A percentile compares a stretch with the other conserved stretches of the same genome.
phyloP scores from a whole-genome alignment of 2,797 vertebrate genomes.

The Sebastes paucispinis region DNA sequence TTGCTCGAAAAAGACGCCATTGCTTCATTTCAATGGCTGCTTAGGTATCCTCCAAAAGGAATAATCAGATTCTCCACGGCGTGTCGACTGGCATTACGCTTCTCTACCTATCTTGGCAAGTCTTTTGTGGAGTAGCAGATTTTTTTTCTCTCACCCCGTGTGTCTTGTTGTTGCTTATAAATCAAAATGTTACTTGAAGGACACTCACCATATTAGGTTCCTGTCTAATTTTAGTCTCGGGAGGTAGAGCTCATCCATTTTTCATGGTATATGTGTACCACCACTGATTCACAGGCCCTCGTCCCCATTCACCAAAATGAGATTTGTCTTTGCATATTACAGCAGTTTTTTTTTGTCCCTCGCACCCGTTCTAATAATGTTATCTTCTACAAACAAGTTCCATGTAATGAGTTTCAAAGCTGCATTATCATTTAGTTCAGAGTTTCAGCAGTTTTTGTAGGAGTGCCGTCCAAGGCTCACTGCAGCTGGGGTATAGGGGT shows the following conservation, averaged over 20 bases:
- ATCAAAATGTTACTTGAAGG: conserved; percentile 74
- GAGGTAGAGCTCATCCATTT: conserved; percentile 78
- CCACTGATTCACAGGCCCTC: conserved; percentile 40
- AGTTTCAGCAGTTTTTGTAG: conserved; percentile 5
- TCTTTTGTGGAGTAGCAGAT: conserved; percentile 14
- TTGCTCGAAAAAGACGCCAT: conserved; percentile 29
- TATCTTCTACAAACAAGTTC: conserved; percentile 39
- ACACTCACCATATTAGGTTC: conserved; percentile 71
- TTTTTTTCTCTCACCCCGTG: conserved; percentile 25
- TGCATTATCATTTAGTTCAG: background rate
- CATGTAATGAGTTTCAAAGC: conserved; percentile 2
- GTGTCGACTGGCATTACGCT: conserved; percentile 25
- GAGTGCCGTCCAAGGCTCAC: background rate
- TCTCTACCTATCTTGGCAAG: conserved; percentile 14
- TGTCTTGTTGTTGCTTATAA: conserved; percentile 60
- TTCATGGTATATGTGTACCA: conserved; percentile 71
- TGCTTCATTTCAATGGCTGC: conserved; percentile 48
- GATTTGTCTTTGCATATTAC: conserved; percentile 34
- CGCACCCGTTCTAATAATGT: conserved; percentile 11
- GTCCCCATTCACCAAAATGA: conserved; percentile 43
- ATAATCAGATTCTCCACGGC: conserved; percentile 48
- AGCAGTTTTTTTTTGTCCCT: background rate
- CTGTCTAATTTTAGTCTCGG: conserved; percentile 77
- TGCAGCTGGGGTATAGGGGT: conserved; percentile 9
- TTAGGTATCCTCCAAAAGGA: conserved; percentile 45